Evolutionary conservation across 2,113 vertebrate genomes (phyloP).

Genomic region (Tonatia bakeri): DNA sequence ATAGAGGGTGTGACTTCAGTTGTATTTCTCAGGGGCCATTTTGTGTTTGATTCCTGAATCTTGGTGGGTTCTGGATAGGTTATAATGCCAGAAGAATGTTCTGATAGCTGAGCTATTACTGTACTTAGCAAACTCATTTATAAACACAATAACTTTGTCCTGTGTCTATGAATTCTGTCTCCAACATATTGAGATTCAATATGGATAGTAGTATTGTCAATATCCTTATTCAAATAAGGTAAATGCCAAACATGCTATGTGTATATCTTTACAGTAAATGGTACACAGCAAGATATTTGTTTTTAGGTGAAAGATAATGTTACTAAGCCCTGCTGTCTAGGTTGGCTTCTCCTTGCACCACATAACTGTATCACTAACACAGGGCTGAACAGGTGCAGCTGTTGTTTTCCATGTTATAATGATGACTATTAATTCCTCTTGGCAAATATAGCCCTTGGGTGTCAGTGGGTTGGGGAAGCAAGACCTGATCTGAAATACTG

Average conservation of each 20-base stretch:
- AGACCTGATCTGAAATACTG: neutral
- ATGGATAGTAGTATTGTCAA: neutral
- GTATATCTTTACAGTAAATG: neutral
- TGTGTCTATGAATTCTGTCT: neutral
- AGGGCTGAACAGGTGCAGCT: slow-evolving; percentile 11
- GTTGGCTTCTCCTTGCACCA: neutral
- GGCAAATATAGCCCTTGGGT: slow-evolving; percentile 19
- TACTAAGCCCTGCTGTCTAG: neutral
- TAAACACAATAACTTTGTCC: neutral
- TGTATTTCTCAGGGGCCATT: neutral
- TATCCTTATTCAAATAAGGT: slow-evolving; percentile 1
- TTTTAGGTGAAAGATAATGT: slow-evolving; percentile 32
- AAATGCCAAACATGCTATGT: neutral
- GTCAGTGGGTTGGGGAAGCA: neutral
- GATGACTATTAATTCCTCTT: slow-evolving; percentile 35
- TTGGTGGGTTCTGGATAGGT: neutral
- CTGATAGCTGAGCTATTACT: neutral
- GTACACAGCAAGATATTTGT: neutral
- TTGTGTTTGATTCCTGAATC: neutral
- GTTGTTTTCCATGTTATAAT: neutral
- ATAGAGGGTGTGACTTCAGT: neutral
- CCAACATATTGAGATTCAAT: neutral
- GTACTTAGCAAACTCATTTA: neutral
- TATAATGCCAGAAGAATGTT: neutral
- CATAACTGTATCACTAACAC: neutral